Evolutionary conservation across 2,113 vertebrate species (phyloP), one percentile per base, ranked within the genome.

Genomic region (Rhegmatorhina hoffmannsi): DNA sequence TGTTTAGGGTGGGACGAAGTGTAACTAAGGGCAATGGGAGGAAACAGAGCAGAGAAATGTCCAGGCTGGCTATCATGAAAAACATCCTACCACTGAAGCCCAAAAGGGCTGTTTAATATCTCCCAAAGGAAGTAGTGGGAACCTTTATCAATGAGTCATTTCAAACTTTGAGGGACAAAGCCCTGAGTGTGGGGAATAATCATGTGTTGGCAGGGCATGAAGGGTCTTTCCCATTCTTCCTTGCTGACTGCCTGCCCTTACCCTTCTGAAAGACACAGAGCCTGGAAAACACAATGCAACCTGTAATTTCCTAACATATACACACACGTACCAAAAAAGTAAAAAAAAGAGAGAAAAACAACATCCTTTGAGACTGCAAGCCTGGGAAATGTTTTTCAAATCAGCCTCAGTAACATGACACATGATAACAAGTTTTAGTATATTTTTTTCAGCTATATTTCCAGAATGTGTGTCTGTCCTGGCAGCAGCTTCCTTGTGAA

Each of bases 101-200:
- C 1, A 0, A 78, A 95, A 82, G 70, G 74, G 46, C 66, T 66
- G 50, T 82, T 72, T 49, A 80, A 73, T 59, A 73, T 79, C 53
- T 85, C 87, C 43, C 67, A 85, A 77, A 92, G 93, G 89, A 90
- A 87, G 49, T 31, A 82, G 66, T 29, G 68, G 40, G 75, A 94
- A 79, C 81, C 84, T 94, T 94, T 96, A 97, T 96, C 94, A 94
- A n/a, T 94, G 95, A 96, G 82, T 92, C 89, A 96, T 87, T 95
- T 84, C 85, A 88, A 53, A 59, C 60, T 55, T 23, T 52, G 86
- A 67, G 90, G 52, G 79, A 72, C 88, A 95, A 89, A 95, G 85
- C 68, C 49, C 20, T 63, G 43, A 94, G 76, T 49, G 75, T 74
- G 58, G 60, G 64, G 93, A 93, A 84, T 16, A 87, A 85, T 43